Conservation (phyloP, 2,888 invertebrate species). For the Allacma fusca region DNA sequence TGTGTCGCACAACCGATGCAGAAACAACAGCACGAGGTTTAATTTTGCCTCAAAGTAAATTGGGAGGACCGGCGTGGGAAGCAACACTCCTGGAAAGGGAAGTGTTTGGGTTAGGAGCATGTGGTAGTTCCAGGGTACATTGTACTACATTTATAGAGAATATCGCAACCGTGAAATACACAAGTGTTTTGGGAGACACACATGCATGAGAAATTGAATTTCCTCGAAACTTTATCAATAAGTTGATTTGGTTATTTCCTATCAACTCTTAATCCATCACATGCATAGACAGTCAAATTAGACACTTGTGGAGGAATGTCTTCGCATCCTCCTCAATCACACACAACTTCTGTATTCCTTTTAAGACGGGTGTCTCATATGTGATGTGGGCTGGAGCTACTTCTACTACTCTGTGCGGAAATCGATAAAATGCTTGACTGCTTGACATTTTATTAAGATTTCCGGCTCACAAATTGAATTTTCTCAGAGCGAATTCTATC, state of each 20-base stretch:
- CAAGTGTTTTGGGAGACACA: too few relatives aligned
- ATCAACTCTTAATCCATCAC: slow-evolving; percentile 16
- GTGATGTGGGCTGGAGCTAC: not conserved
- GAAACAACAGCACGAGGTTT: too few relatives aligned
- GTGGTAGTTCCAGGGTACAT: too few relatives aligned
- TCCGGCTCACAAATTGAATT: slow-evolving; percentile 33
- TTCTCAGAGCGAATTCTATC: not conserved
- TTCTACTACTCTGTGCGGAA: not conserved
- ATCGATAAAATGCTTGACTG: slow-evolving; percentile 16
- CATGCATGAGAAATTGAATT: not conserved
- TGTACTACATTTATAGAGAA: too few relatives aligned
- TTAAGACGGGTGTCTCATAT: slow-evolving; percentile 12
- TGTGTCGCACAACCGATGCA: too few relatives aligned
- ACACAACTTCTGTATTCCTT: not conserved
- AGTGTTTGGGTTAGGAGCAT: too few relatives aligned
- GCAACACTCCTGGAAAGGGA: too few relatives aligned
- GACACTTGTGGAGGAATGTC: too few relatives aligned
- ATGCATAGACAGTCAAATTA: not conserved
- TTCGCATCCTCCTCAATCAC: too few relatives aligned
- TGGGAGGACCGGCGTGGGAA: too few relatives aligned
- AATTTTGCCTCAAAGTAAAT: too few relatives aligned
- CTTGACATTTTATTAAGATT: slow-evolving; percentile 34
- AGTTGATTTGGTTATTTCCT: slow-evolving; percentile 24
- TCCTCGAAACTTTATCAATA: slow-evolving; percentile 13
- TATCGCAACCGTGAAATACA: too few relatives aligned